phyloP scores from a whole-genome alignment of 2,797 vertebrate species.

The Chelidonichthys spinosus region DNA sequence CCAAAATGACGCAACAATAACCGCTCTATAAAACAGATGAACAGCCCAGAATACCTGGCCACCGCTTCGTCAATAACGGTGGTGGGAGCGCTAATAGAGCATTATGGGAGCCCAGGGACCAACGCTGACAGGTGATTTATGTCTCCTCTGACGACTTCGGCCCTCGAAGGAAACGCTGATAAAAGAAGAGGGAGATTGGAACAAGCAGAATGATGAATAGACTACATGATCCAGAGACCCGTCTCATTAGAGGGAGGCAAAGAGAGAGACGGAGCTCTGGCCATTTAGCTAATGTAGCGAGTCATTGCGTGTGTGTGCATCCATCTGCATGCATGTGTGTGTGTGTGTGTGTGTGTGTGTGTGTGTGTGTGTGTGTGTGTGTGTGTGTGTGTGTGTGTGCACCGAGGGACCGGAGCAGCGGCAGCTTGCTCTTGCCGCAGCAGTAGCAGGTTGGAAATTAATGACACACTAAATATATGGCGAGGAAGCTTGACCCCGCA shows the following conservation, averaged over 20 bases:
- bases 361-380: conserved; percentile 55
- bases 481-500: conserved; percentile 86
- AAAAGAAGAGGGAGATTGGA: conserved; percentile 98
- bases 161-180: conserved; percentile 90
- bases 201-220: conserved; percentile 99
- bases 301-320: conserved; percentile 82
- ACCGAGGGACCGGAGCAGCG: conserved; percentile 83
- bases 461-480: conserved; percentile 88
- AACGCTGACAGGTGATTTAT: conserved; percentile 94
- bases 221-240: conserved; percentile 93
- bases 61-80: conserved; percentile 64
- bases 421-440: conserved; percentile 62
- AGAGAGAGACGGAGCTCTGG: conserved; percentile 83
- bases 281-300: conserved; percentile 97
- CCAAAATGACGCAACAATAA: conserved; percentile 47
- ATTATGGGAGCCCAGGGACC: conserved; percentile 91
- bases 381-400: conserved; percentile 31
- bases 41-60: conserved; percentile 58
- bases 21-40: conserved; percentile 41
- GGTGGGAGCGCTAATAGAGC: conserved; percentile 91
- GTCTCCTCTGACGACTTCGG: conserved; percentile 93
- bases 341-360: conserved; percentile 40
- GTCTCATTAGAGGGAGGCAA: conserved; percentile 91
- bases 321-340: conserved; percentile 49
- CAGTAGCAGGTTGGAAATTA: conserved; percentile 92